Evolutionary conservation across 2,888 invertebrate genomes (phyloP), one percentile per base, ranked within the genome.

Genomic region (Lithosia quadra): DNA sequence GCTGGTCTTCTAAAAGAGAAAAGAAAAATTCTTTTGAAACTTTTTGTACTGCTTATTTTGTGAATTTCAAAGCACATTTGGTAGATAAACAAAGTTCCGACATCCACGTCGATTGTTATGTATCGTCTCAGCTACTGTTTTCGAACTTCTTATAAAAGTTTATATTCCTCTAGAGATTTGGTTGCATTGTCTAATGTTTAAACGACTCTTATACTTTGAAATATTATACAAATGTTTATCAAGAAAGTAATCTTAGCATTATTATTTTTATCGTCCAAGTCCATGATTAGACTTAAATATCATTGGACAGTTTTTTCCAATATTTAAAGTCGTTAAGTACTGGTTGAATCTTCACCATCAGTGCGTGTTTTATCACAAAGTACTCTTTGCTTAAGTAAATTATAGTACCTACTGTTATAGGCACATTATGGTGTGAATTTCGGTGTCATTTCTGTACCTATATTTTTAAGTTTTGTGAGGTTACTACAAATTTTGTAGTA

Each of bases 41-140:
- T 79, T 68, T 67, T 68, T 62, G 34, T 56, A 67, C 15, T 43
- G 68, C 72, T 74, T 71, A 71, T 74, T 68, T 62, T 73, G 49
- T 69, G 65, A 71, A 76, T 75, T 67, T 77, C 66, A 71, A 68
- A 75, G 70, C 67, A 68, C 55, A 60, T 77, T 58, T 65, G 72
- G 71, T 69, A 73, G 53, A 71, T 75, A 76, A 77, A 82, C 74
- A 80, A 73, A 68, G 80, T 75, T 76, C 74, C 72, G 34, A 69
- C 72, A 71, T 77, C 72, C 68, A 65, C 69, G 70, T 78, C 69
- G 68, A 73, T 75, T 73, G 74, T 80, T 68, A 75, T 68, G 62
- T 67, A 71, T 71, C 39, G 63, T 24, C 65, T 28, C 36, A 65
- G 24, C 39, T 61, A 61, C 55, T 43, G 39, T 57, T 67, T 28